These are phyloP conservation scores for Polyommatus iphigenia DNA, from an alignment of 2,888 invertebrate species.

Conservation along the genomic window DNA sequence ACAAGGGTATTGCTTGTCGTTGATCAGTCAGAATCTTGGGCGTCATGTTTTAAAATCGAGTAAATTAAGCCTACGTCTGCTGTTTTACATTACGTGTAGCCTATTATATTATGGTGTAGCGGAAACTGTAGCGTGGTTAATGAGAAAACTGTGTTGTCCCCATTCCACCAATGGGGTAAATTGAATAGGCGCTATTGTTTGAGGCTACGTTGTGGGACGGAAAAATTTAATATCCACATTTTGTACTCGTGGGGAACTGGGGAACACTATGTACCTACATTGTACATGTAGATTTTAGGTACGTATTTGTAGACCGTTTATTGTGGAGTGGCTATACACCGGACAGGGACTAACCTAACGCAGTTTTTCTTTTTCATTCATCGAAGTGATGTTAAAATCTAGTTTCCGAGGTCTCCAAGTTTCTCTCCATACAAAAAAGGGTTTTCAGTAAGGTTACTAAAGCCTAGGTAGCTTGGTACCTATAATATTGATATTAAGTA, in stretches of 20 bases:
- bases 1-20: too few relatives aligned
- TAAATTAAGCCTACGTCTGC: background rate
- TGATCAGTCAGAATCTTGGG: too few relatives aligned
- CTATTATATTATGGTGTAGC: constrained; percentile 9
- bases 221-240: constrained; percentile 12
- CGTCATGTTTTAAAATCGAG: background rate
- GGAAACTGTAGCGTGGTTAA: constrained; percentile 36
- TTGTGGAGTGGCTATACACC: background rate
- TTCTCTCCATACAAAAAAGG: too few relatives aligned
- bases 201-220: constrained; percentile 16
- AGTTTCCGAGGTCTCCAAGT: too few relatives aligned
- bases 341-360: too few relatives aligned
- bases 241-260: background rate
- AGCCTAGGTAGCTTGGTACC: too few relatives aligned
- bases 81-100: background rate
- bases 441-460: too few relatives aligned
- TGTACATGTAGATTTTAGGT: background rate
- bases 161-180: constrained; percentile 37
- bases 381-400: too few relatives aligned
- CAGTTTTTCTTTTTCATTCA: too few relatives aligned
- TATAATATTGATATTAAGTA: too few relatives aligned
- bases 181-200: constrained; percentile 38
- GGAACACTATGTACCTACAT: background rate
- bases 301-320: background rate
- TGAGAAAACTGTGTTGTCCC: constrained; percentile 43